Conservation (phyloP, 1,140 invertebrate species). For the Leptinotarsa texana region DNA sequence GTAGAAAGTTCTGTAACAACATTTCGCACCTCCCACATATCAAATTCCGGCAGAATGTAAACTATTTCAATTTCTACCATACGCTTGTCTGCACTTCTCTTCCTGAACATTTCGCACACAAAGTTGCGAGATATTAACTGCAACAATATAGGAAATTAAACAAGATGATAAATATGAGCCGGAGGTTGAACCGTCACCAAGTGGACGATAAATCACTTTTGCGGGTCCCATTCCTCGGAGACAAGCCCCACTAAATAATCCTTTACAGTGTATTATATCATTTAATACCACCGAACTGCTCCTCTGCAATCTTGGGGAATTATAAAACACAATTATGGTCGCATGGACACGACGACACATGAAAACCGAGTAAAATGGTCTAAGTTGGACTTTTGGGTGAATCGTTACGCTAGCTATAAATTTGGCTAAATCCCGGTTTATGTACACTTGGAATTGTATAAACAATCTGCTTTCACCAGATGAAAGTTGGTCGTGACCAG, state of each 20-base stretch:
- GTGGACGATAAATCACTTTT: conserved; percentile 23
- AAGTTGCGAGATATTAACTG: not conserved
- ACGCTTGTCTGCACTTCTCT: not conserved
- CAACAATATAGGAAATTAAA: conserved; percentile 29
- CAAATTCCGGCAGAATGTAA: not conserved
- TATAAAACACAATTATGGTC: conserved; percentile 1
- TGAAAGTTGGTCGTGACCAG: too few relatives aligned
- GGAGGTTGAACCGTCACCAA: not conserved
- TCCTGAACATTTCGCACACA: not conserved
- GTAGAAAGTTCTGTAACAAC: too few relatives aligned
- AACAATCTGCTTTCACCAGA: too few relatives aligned
- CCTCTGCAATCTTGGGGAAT: conserved; percentile 18
- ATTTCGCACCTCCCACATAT: too few relatives aligned
- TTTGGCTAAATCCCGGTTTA: too few relatives aligned
- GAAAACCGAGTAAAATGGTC: not conserved
- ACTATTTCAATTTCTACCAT: not conserved
- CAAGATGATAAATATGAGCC: conserved; percentile 20
- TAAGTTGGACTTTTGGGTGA: not conserved
- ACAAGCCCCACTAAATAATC: conserved; percentile 20
- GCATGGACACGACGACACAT: not conserved
- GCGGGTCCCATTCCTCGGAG: conserved; percentile 11
- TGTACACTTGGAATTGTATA: too few relatives aligned
- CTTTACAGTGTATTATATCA: conserved; percentile 29
- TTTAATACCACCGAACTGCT: conserved; percentile 18
- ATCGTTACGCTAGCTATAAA: too few relatives aligned